phyloP scores from a whole-genome alignment of 2,888 invertebrate genomes.

The Lycocerus yunnanus region DNA sequence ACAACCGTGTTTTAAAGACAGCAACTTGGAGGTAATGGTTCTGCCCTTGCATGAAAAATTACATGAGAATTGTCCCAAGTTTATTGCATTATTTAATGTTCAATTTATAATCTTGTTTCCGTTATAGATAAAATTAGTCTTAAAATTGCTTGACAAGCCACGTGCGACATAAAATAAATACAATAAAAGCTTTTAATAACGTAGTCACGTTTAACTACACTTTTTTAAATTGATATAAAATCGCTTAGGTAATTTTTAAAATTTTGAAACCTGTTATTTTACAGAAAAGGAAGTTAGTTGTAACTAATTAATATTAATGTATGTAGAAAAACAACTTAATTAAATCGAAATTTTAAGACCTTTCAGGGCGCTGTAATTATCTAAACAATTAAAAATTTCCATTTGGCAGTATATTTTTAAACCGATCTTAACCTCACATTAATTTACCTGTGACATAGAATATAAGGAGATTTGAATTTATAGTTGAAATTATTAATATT shows the following conservation, averaged over 20 bases:
- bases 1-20: not conserved
- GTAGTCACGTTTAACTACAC: conserved; percentile 26
- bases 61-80: not conserved
- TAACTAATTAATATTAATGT: not conserved
- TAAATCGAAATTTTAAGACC: not conserved
- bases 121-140: conserved; percentile 28
- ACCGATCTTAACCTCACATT: not conserved
- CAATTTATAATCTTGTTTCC: conserved; percentile 28
- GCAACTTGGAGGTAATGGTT: not conserved
- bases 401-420: not conserved
- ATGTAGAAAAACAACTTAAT: not conserved
- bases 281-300: not conserved
- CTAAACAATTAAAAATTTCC: not conserved
- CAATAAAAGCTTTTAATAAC: conserved; percentile 26
- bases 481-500: not conserved
- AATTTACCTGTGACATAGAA: no score
- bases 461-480: not conserved
- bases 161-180: conserved; percentile 32
- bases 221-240: conserved; percentile 33
- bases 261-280: conserved; percentile 6
- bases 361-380: not conserved
- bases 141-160: conserved; percentile 31
- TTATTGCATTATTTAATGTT: not conserved
- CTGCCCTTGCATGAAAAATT: not conserved
- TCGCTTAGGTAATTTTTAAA: conserved; percentile 29